Evolutionary conservation across 2,888 invertebrate genomes (phyloP).

Genomic region (Mythimna impura): DNA sequence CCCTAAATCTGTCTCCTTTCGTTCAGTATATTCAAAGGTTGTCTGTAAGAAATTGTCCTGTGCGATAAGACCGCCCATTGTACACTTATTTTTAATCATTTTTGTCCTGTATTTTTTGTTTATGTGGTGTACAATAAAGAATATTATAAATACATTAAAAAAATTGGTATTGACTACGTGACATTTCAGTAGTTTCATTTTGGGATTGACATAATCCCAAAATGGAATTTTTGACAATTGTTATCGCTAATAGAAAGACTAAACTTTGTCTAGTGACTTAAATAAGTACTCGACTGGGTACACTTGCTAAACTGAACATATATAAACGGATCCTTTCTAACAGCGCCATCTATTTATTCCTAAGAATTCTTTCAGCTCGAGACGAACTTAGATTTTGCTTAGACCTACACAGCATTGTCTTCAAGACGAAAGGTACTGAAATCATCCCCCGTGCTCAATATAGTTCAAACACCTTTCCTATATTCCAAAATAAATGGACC

Average conservation of each 20-base stretch:
- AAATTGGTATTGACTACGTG: too few relatives aligned
- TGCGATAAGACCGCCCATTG: too few relatives aligned
- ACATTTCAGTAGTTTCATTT: too few relatives aligned
- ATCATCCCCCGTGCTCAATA: background rate
- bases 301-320: background rate
- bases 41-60: too few relatives aligned
- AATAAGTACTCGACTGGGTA: background rate
- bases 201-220: too few relatives aligned
- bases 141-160: too few relatives aligned
- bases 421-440: background rate
- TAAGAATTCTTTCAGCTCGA: background rate
- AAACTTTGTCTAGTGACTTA: background rate
- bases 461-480: slow-evolving; percentile 6
- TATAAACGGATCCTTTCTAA: background rate
- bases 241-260: background rate
- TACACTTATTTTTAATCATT: too few relatives aligned
- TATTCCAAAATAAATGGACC: slow-evolving; percentile 29
- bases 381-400: background rate
- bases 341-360: slow-evolving; percentile 6
- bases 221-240: too few relatives aligned
- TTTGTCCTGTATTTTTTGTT: too few relatives aligned
- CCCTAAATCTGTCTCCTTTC: too few relatives aligned
- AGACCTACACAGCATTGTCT: background rate
- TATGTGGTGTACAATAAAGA: too few relatives aligned
- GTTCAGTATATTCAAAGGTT: too few relatives aligned